Evolutionary conservation across 1,140 invertebrate genomes (phyloP).

Genomic region (Leptinotarsa lineolata): DNA sequence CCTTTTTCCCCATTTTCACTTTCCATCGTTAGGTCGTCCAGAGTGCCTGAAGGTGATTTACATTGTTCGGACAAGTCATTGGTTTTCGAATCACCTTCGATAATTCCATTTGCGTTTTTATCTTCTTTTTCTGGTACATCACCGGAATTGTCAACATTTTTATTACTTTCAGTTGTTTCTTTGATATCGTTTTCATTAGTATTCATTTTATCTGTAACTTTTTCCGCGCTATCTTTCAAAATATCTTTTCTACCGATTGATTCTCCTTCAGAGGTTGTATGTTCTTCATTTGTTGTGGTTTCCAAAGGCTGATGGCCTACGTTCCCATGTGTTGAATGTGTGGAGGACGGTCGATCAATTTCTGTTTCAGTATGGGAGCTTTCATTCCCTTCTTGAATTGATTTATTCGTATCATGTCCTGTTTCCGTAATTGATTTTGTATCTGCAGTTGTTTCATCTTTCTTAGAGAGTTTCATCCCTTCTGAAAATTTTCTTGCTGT

Average conservation of each 20-base stretch:
- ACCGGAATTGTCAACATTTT: too few species aligned
- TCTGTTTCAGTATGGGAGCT: too few species aligned
- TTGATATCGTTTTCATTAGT: too few species aligned
- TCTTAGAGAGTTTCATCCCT: too few species aligned
- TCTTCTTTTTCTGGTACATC: too few species aligned
- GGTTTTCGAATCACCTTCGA: neutral
- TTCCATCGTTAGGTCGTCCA: neutral
- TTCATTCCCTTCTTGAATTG: too few species aligned
- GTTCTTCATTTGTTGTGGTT: neutral
- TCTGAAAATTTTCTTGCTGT: too few species aligned
- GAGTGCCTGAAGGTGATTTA: neutral
- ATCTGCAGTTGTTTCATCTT: too few species aligned
- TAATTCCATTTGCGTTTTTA: too few species aligned
- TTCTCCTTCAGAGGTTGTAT: neutral
- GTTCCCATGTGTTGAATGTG: neutral
- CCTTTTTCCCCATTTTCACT: neutral
- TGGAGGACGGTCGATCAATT: neutral
- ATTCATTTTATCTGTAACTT: too few species aligned
- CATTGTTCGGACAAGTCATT: neutral
- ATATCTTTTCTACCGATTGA: neutral
- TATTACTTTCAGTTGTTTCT: too few species aligned
- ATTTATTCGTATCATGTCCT: neutral
- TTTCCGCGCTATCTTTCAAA: neutral
- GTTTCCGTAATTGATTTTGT: neutral
- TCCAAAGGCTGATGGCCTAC: too few species aligned